Evolutionary conservation across 37 sponge, comb jelly and placozoan species (phyloP), one percentile per base, ranked within the genome.

Genomic region (Spongia lamella): DNA sequence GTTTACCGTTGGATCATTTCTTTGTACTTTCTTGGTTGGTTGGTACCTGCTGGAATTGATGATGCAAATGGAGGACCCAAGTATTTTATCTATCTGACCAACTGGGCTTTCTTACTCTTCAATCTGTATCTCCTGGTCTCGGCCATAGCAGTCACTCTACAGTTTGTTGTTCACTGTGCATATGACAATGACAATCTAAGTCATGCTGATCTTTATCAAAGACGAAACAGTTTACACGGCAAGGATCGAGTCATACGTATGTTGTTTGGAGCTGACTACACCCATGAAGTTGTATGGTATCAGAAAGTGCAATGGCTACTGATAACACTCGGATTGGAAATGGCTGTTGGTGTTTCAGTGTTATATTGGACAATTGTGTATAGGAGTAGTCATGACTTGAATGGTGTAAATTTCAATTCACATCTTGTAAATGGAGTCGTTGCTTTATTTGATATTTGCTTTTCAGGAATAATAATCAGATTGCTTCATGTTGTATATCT

Each of bases 31-130:
- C 20, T 78, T 6, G 66, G 35, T 0, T 83, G 83, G 79, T 63
- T 88, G 11, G 38, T 88, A n/a, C 39, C 38, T 7, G 47, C 55
- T 72, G 73, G 82, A 20, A 19, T 38, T 24, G 15, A 57, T 26
- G 7, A 57, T 16, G 6, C 59, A 57, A 60, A 59, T 40, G 69
- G 70, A 40, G 76, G 80, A 24, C 57, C 73, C 13, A 68, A 60
- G 38, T 82, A 35, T 65, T 83, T 92, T 60, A 87, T 87, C n/a
- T 87, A 35, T 38, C 69, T 92, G 1, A 87, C 93, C 38, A 84
- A 87, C 75, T 92, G 88, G 93, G 72, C 57, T 13, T 76, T 72
- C 39, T 22, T 85, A 0, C 1, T 35, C 3, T 83, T 25, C 29
- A 55, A 36, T 53, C 21, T 55, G 3, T 80, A 89, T 40, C 81